These are phyloP conservation scores for Aegotheles bennettii DNA, from an alignment of 2,113 vertebrate species.

Conservation along the genomic window DNA sequence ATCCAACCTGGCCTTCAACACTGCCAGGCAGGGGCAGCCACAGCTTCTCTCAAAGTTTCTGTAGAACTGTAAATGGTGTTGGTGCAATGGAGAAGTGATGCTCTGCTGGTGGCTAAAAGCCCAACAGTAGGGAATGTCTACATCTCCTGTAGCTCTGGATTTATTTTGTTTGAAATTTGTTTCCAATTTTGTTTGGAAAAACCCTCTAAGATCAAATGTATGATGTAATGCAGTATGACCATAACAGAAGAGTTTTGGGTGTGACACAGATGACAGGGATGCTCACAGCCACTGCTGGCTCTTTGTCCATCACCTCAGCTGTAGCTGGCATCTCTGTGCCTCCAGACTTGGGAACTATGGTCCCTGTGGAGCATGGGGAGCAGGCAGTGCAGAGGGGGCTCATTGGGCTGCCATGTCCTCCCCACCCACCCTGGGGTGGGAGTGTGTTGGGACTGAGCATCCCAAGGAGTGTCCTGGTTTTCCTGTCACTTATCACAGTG, in stretches of 20 bases:
- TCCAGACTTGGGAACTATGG: fast-evolving
- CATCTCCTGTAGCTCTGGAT: neutral
- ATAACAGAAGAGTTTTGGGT: neutral
- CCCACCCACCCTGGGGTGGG: fast-evolving
- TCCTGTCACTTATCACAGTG: fast-evolving
- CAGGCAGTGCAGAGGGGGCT: fast-evolving
- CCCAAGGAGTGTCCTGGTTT: neutral
- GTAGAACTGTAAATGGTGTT: neutral
- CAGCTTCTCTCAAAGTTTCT: too few species aligned
- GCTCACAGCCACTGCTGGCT: neutral
- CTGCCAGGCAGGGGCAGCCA: too few species aligned
- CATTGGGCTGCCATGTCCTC: fast-evolving
- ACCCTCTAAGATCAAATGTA: too few species aligned
- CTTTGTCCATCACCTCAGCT: fast-evolving
- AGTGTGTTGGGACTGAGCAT: neutral
- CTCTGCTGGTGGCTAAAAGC: neutral
- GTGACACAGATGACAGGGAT: neutral
- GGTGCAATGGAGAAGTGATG: neutral
- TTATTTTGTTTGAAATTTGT: too few species aligned
- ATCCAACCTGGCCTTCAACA: too few species aligned
- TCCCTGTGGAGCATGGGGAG: neutral
- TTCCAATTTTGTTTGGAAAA: too few species aligned
- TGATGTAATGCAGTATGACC: neutral
- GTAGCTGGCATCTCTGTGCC: neutral
- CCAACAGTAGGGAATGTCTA: neutral